These are phyloP conservation scores for Pseudochirops corinnae DNA, from an alignment of 2,797 vertebrate genomes.

Conservation along the genomic window DNA sequence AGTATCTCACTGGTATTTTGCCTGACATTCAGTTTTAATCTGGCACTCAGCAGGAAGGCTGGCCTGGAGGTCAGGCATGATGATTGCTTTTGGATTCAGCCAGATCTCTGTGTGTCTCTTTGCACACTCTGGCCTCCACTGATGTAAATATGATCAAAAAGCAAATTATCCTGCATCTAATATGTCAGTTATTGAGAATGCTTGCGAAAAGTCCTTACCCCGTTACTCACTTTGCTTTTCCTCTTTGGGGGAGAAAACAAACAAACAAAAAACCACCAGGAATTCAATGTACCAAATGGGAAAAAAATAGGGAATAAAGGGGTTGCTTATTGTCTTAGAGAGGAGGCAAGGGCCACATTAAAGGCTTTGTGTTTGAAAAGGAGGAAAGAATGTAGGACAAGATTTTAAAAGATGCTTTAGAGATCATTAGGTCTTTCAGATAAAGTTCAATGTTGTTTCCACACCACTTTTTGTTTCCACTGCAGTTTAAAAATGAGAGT, in stretches of 20 bases:
- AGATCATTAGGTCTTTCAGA: background rate
- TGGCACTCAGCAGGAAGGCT: constrained; percentile 34
- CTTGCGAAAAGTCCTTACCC: background rate
- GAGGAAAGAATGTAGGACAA: constrained; percentile 12
- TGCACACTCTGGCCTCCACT: background rate
- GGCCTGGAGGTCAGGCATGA: background rate
- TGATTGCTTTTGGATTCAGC: background rate
- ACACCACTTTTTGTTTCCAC: background rate
- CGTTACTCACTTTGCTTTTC: background rate
- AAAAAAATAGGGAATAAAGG: constrained; percentile 25
- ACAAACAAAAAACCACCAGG: background rate
- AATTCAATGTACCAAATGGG: background rate
- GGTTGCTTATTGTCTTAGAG: background rate
- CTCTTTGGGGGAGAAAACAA: constrained; percentile 26
- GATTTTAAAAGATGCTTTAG: background rate
- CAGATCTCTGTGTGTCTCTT: constrained; percentile 11
- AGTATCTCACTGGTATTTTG: constrained; percentile 12
- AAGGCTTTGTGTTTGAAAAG: constrained; percentile 36
- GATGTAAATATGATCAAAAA: background rate
- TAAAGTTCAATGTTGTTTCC: background rate
- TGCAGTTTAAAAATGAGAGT: background rate
- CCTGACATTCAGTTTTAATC: constrained; percentile 40
- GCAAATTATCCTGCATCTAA: background rate
- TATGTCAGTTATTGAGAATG: background rate
- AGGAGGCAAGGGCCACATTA: background rate